These are phyloP conservation scores for Drosophila bipectinata DNA, from an alignment of 1,140 invertebrate genomes.

Conservation along the genomic window DNA sequence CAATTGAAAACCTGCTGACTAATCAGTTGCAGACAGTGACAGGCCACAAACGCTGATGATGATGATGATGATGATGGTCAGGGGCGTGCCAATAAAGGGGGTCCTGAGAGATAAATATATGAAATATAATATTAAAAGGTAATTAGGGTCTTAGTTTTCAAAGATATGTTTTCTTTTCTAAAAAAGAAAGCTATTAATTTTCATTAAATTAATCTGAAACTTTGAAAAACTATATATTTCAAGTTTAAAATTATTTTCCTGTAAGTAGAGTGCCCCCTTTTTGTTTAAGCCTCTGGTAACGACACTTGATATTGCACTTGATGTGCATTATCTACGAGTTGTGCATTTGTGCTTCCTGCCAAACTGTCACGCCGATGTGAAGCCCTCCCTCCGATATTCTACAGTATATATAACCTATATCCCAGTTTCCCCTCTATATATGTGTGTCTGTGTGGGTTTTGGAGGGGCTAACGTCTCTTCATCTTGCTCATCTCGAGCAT, in stretches of 20 bases:
- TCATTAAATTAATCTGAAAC: no score
- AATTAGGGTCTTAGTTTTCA: no score
- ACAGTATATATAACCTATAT: constrained; percentile 2
- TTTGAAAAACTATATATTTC: no score
- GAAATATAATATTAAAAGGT: no score
- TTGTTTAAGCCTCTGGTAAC: constrained; percentile 5
- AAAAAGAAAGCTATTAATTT: no score
- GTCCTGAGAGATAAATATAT: no score
- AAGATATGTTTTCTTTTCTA: no score
- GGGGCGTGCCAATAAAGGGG: not conserved
- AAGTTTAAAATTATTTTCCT: not conserved
- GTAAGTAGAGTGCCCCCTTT: not conserved
- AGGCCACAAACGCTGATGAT: constrained; percentile 30
- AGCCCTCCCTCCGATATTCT: not conserved
- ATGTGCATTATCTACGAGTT: constrained; percentile 61
- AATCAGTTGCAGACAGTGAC: constrained; percentile 67
- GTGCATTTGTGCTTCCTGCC: constrained; percentile 46
- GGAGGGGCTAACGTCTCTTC: not conserved
- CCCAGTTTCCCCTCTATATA: not conserved
- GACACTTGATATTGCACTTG: constrained; percentile 62
- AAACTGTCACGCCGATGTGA: constrained; percentile 34
- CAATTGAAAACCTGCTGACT: constrained; percentile 60
- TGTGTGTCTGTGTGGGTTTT: no score
- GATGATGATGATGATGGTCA: constrained; percentile 36
- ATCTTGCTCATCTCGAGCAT: constrained; percentile 6